Base-by-base conservation (phyloP, 1,140 invertebrate genomes). In the Phymastichus coffea region DNA sequence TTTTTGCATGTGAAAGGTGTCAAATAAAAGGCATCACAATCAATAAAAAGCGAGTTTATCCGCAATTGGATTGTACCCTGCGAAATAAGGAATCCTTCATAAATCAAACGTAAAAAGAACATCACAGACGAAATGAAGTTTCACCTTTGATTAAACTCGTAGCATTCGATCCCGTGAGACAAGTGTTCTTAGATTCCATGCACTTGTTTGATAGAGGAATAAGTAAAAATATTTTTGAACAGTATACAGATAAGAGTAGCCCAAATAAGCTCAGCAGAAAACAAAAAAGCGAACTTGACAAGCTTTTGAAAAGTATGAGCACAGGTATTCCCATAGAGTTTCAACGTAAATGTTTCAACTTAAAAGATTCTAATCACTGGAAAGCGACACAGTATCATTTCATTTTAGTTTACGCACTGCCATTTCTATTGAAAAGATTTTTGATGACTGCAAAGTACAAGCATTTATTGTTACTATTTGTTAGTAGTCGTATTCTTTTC, bases 1-100 rank as follows among this genome's bases (percentile, higher is more conserved):
- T 61, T 62, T 63, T 49, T 48, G 54, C 44, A n/a, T 71, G 67
- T 48, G 68, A 71, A 26, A 62, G 63, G 51, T 66, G 64, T 28
- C 47, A 33, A 6, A 43, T 57, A 17, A 58, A 64, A 54, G 66
- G 66, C 0, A 25, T 20, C 22, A 61, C 40, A 14, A 53, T 67
- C 28, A 41, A 51, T 7, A 35, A 61, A 63, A 33, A 12, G 28
- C 28, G 28, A 6, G 12, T 33, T 7, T 33, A 33, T 12, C 6
- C 6, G 6, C 6, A 7, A 6, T 6, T 33, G 6, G 28, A 12
- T 33, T 7, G 12, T 7, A 33, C 6, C 12, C 6, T 7, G 28
- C 28, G 28, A 7, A 7, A 6, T 7, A 33, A 33, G 12, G 28
- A 33, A 6, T 33, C 28, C 6, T 33, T 33, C 12, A 7, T 33